Conservation (phyloP, 2,888 invertebrate species). For the Adineta ricciae region DNA sequence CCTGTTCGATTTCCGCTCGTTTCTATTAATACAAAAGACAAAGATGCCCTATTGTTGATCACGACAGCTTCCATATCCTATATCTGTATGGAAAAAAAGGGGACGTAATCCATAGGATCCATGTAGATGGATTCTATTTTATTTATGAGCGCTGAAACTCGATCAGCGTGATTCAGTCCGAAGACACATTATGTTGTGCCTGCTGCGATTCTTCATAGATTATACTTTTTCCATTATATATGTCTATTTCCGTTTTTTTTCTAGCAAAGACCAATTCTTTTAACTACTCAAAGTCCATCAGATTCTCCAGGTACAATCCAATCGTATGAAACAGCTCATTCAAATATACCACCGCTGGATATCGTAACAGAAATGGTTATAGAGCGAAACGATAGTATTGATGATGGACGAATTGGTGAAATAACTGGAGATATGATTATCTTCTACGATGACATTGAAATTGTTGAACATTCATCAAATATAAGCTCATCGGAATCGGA, state of each 20-base stretch:
- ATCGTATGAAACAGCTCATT: not conserved
- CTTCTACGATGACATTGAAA: slow-evolving; percentile 16
- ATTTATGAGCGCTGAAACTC: too few species aligned
- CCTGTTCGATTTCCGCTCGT: not conserved
- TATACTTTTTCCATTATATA: too few species aligned
- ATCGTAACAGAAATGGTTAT: not conserved
- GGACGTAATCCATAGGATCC: too few species aligned
- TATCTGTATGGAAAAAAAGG: too few species aligned
- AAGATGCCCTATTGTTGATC: too few species aligned
- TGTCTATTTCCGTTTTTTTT: not conserved
- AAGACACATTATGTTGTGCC: too few species aligned
- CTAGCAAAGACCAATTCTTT: not conserved
- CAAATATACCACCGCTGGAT: not conserved
- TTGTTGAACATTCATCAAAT: slow-evolving; percentile 9
- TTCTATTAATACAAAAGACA: not conserved
- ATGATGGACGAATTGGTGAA: not conserved
- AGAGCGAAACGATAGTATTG: not conserved
- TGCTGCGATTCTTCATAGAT: too few species aligned
- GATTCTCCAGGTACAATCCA: not conserved
- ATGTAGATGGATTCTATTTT: too few species aligned
- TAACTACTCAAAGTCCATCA: not conserved
- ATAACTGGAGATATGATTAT: slow-evolving; percentile 2
- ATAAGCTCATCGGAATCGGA: not conserved
- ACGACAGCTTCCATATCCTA: too few species aligned
- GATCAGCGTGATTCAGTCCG: too few species aligned